phyloP scores from a whole-genome alignment of 2,797 vertebrate species.

The Oreochromis mossambicus region DNA sequence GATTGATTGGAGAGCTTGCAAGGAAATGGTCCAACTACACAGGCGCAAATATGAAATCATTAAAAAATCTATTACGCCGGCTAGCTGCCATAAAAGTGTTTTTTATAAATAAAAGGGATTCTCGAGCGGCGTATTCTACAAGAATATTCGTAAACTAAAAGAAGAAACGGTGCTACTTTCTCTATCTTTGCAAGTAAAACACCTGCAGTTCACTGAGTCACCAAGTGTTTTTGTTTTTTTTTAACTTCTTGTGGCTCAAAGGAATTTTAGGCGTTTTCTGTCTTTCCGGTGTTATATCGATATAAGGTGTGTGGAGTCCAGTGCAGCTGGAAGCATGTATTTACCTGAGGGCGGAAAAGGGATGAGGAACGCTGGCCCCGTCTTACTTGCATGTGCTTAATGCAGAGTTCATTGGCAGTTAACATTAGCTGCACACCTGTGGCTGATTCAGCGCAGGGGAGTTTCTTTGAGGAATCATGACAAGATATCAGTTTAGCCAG shows the following conservation, averaged over 20 bases:
- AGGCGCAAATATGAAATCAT: neutral
- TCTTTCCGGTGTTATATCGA: neutral
- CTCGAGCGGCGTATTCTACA: neutral
- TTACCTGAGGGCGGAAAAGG: slow-evolving; percentile 22
- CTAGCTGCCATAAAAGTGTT: neutral
- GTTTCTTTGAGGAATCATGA: slow-evolving; percentile 43
- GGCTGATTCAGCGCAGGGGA: slow-evolving; percentile 9
- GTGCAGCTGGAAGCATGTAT: slow-evolving; percentile 27
- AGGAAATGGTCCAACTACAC: neutral
- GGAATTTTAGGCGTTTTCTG: slow-evolving; percentile 17
- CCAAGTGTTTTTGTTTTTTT: neutral
- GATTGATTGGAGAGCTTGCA: neutral
- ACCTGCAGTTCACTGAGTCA: neutral
- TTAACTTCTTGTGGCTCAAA: neutral
- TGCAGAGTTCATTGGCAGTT: neutral
- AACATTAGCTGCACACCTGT: slow-evolving; percentile 37
- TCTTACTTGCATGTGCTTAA: neutral
- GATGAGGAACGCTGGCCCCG: neutral
- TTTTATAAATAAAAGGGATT: neutral
- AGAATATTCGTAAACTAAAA: neutral
- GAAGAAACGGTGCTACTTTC: neutral
- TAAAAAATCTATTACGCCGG: neutral
- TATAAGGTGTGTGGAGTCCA: slow-evolving; percentile 9
- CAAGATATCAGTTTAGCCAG: slow-evolving; percentile 35
- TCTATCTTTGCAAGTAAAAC: neutral